phyloP scores from a whole-genome alignment of 2,888 invertebrate species.

The Noctua janthe region DNA sequence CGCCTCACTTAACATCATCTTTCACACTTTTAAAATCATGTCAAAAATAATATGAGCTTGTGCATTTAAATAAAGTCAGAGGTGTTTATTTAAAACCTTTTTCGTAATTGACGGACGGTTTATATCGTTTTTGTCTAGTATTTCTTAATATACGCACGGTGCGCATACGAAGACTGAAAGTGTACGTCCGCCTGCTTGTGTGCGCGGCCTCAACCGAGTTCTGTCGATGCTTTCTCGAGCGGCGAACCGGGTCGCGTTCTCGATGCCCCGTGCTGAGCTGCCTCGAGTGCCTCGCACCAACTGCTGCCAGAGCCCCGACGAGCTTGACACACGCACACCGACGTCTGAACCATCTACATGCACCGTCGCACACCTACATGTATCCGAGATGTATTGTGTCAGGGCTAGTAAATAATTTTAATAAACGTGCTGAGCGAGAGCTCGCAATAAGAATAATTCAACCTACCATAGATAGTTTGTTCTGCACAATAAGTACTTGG shows the following conservation, averaged over 20 bases:
- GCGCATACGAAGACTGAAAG: constrained; percentile 84
- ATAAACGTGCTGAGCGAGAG: constrained; percentile 64
- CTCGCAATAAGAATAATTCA: constrained; percentile 59
- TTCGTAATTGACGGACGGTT: constrained; percentile 71
- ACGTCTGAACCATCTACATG: constrained; percentile 62
- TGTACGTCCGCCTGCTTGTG: constrained; percentile 85
- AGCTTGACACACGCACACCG: constrained; percentile 76
- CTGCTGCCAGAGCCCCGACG: constrained; percentile 67
- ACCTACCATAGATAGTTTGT: constrained; percentile 57
- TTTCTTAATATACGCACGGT: constrained; percentile 76
- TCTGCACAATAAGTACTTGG: constrained; percentile 55
- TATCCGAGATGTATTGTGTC: constrained; percentile 77
- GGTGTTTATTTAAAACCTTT: constrained; percentile 60
- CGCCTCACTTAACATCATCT: not conserved
- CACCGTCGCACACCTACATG: constrained; percentile 71
- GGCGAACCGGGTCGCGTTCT: constrained; percentile 90
- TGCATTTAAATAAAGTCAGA: constrained; percentile 14
- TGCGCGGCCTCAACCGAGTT: constrained; percentile 90
- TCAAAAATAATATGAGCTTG: constrained; percentile 15
- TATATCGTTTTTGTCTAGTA: constrained; percentile 73
- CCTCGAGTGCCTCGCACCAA: constrained; percentile 76
- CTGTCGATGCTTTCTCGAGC: constrained; percentile 90
- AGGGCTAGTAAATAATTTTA: constrained; percentile 81
- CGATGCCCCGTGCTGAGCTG: constrained; percentile 84
- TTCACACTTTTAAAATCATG: constrained; percentile 10